phyloP scores from a whole-genome alignment of 2,797 vertebrate genomes.

The Hippoglossus hippoglossus region DNA sequence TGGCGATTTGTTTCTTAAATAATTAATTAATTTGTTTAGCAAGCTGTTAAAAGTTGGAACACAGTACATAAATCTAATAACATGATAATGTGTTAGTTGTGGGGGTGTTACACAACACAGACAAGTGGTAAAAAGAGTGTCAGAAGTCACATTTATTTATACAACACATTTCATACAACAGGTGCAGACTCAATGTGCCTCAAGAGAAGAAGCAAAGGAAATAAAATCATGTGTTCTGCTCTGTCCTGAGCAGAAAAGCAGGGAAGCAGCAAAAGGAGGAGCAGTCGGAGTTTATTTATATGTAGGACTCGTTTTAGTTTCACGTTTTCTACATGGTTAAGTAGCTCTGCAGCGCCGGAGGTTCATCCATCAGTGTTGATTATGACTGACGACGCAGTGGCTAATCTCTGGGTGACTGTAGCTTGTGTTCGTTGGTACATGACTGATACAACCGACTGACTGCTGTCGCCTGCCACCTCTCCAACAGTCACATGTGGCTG shows the following conservation, averaged over 20 bases:
- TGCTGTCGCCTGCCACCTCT: neutral
- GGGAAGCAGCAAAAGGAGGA: neutral
- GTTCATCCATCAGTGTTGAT: conserved; percentile 12
- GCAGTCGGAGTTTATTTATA: neutral
- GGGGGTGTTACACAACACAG: neutral
- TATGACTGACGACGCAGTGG: neutral
- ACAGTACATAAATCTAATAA: neutral
- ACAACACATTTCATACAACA: neutral
- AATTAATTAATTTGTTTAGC: neutral
- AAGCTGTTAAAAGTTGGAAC: neutral
- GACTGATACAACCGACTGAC: neutral
- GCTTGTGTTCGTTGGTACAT: neutral
- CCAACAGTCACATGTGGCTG: neutral
- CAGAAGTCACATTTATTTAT: neutral
- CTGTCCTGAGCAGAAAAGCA: neutral
- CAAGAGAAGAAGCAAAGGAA: neutral
- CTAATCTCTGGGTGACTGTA: conserved; percentile 4
- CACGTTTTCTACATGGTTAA: neutral
- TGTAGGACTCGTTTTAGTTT: neutral
- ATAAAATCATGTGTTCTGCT: neutral
- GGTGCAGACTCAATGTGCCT: neutral
- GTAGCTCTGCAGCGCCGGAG: neutral
- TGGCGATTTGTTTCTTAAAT: too few species aligned
- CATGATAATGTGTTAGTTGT: neutral
- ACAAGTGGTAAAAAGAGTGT: neutral